A percentile compares a stretch with the other conserved stretches of the same genome.
These are phyloP conservation scores for Glaucidium brasilianum DNA, from an alignment of 2,113 vertebrate genomes.

Conservation along the genomic window DNA sequence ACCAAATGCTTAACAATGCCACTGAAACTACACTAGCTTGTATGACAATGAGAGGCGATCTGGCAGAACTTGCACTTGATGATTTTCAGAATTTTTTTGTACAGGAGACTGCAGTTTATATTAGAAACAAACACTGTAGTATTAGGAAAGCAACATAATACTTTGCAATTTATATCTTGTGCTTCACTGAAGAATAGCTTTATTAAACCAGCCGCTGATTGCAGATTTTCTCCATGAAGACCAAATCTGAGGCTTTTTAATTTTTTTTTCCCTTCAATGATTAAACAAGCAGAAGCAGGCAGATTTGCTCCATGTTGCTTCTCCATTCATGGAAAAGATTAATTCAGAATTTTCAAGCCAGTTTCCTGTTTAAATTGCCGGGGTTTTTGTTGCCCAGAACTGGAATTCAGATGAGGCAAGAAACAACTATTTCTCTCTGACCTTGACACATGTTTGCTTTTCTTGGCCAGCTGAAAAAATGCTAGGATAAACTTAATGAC, in stretches of 20 bases:
- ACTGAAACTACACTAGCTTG: background rate
- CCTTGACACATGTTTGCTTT: constrained; percentile 37
- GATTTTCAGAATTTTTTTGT: background rate
- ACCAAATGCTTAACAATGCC: background rate
- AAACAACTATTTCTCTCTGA: background rate
- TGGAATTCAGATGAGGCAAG: constrained; percentile 41
- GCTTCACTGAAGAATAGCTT: background rate
- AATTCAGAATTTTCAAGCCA: background rate
- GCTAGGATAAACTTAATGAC: background rate
- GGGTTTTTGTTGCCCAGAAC: background rate
- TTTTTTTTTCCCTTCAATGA: background rate
- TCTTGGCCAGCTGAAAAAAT: constrained; percentile 37
- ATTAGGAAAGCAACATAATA: background rate
- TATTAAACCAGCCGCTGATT: background rate
- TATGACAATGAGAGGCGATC: background rate
- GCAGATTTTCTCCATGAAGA: background rate
- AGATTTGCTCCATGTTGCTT: background rate
- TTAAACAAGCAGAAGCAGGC: background rate
- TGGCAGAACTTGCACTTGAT: background rate
- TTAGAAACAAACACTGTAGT: background rate
- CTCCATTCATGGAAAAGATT: background rate
- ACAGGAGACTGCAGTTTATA: background rate
- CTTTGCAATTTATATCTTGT: background rate
- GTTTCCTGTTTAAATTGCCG: constrained; percentile 25
- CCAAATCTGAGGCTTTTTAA: background rate